Base-by-base conservation (phyloP, 2,797 vertebrate genomes). In the Pelodytes ibericus region DNA sequence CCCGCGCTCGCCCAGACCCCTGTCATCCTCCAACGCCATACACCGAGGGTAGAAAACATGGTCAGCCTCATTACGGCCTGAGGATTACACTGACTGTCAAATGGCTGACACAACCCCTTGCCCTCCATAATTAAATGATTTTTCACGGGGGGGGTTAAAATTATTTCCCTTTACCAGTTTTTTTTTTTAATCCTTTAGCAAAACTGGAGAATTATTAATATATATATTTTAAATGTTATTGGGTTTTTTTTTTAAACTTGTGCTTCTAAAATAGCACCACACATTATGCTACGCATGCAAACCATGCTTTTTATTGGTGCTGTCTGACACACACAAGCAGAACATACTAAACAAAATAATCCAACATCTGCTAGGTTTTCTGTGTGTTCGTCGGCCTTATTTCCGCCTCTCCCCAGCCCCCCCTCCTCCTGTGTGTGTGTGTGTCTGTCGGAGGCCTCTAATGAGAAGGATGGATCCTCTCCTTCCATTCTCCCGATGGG, bases 311-410 rank as follows among this genome's bases (percentile, higher is more conserved):
- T 53, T 24, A 22, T 53, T 53, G 11, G 15, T 59, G 62, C 8
- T 44, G 26, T 36, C 20, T 44, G 49, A 16, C 62, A 29, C 33
- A 47, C 25, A 33, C 39, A 74, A 39, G 22, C 22, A 25, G 39
- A 56, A 56, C 30, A 49, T 15, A 36, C 1, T 5, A 44, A 9
- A 44, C 3, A 56, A 63, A 36, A 71, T 10, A 44, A 27, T 20
- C 49, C 24, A 61, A 77, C 67, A 79, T 66, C 70, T 79, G 75
- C 70, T 58, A 27, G 29, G 62, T 60, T 61, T 53, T 27, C 13
- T 4, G 72, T 56, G 72, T 56, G 29, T 16, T 60, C 51, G 39
- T 61, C 49, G 27, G 62, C 30, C 9, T n/a, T n/a, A 10, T 20
- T 30, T 59, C 41, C n/a, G n/a, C n/a, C n/a, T n/a, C n/a, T n/a